These are phyloP conservation scores for Phataginus tetradactyla DNA, from an alignment of 2,797 vertebrate species.

Conservation along the genomic window DNA sequence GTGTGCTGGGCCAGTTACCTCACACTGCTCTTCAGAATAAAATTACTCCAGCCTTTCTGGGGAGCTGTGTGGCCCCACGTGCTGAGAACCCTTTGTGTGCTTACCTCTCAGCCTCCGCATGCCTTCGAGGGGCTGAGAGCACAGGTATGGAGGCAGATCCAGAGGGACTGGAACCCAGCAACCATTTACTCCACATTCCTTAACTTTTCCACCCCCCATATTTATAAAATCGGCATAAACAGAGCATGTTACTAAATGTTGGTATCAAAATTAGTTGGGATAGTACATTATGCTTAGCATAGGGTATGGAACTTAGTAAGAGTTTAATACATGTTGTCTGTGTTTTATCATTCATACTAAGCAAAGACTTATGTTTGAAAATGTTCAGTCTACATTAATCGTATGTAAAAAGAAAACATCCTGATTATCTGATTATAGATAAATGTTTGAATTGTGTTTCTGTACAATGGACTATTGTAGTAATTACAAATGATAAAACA, in stretches of 20 bases:
- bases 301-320: neutral
- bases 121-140: neutral
- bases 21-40: neutral
- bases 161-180: neutral
- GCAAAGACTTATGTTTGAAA: neutral
- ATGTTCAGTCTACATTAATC: neutral
- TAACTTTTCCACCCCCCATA: neutral
- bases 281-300: neutral
- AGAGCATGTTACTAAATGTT: neutral
- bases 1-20: neutral
- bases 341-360: neutral
- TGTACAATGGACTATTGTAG: neutral
- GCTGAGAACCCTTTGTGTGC: neutral
- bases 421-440: neutral
- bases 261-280: neutral
- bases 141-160: neutral
- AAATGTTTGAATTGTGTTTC: neutral
- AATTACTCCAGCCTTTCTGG: neutral
- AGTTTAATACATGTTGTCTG: neutral
- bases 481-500: neutral
- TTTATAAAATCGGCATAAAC: neutral
- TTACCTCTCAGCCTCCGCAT: neutral
- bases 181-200: neutral
- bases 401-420: neutral
- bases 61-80: neutral